Conservation (phyloP, 2,797 vertebrate species). For the Aphelocoma californica region DNA sequence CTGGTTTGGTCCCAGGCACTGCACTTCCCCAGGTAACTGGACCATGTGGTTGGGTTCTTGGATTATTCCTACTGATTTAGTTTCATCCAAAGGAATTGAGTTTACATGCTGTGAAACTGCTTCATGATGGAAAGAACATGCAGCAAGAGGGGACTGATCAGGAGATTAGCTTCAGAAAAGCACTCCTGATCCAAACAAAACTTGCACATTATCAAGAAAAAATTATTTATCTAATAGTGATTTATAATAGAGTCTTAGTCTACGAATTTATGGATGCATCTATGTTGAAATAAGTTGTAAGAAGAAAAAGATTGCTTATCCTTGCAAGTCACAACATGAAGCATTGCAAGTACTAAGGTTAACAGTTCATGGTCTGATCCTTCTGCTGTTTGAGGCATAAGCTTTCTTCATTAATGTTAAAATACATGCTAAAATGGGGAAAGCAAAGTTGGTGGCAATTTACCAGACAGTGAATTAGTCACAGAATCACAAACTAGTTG, state of each 20-base stretch:
- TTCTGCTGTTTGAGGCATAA: not conserved
- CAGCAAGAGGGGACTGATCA: not conserved
- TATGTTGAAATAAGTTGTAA: not conserved
- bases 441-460: not conserved
- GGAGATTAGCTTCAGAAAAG: not conserved
- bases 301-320: not conserved
- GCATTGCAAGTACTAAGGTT: not conserved
- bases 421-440: not conserved
- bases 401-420: not conserved
- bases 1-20: not conserved
- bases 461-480: not conserved
- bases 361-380: not conserved
- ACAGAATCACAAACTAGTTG: not conserved
- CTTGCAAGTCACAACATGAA: not conserved
- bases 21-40: not conserved
- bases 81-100: not conserved
- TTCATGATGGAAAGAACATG: not conserved
- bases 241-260: not conserved
- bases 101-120: not conserved
- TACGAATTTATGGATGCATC: not conserved
- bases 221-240: not conserved
- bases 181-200: not conserved
- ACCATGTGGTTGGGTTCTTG: not conserved
- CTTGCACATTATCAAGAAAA: not conserved
- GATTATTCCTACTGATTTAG: not conserved